phyloP scores from a whole-genome alignment of 30 jellyfish, hydroid and myxozoan species.

The Cassiopea andromeda region DNA sequence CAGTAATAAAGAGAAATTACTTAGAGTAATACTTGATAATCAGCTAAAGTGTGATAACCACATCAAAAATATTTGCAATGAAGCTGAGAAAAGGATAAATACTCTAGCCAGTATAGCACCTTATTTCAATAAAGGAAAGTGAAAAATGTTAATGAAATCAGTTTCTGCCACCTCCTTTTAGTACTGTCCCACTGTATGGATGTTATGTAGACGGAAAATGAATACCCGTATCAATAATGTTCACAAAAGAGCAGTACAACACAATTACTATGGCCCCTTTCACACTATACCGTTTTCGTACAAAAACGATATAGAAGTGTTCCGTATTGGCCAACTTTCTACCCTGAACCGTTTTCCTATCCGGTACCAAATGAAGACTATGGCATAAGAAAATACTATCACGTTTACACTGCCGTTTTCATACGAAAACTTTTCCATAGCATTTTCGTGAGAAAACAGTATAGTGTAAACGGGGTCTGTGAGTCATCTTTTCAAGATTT shows the following conservation, averaged over 20 bases:
- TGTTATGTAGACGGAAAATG: conserved; percentile 2
- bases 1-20: conserved; percentile 13
- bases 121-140: not conserved
- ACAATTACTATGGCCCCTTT: not conserved
- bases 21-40: conserved; percentile 21
- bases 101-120: conserved; percentile 40
- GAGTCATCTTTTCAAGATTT: not conserved
- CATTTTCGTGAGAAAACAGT: too few relatives aligned
- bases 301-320: too few relatives aligned
- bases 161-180: not conserved
- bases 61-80: conserved; percentile 15
- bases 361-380: too few relatives aligned
- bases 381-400: too few relatives aligned
- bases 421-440: too few relatives aligned
- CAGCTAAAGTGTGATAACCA: conserved; percentile 27
- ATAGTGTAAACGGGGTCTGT: not conserved
- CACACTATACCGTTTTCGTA: too few relatives aligned
- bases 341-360: too few relatives aligned
- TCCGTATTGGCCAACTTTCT: too few relatives aligned
- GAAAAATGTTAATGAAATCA: conserved; percentile 15
- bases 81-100: conserved; percentile 27
- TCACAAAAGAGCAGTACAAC: conserved; percentile 1
- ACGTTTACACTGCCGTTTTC: too few relatives aligned
- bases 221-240: not conserved
- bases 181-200: not conserved